A percentile compares a stretch with the other conserved stretches of the same genome.
Evolutionary conservation across 1,140 invertebrate species (phyloP).

Genomic region (Aphis gossypii): DNA sequence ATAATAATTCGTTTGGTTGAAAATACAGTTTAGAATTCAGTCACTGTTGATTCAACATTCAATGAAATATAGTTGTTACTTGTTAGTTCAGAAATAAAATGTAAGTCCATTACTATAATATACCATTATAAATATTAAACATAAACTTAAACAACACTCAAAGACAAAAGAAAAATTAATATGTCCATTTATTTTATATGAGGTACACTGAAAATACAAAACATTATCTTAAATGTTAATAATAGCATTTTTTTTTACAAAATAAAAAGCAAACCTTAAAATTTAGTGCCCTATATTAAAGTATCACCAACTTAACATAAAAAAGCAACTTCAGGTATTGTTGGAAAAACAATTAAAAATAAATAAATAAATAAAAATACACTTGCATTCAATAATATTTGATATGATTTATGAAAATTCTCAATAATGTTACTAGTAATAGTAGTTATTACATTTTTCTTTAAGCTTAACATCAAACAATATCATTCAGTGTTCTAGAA

Average conservation of each 20-base stretch:
- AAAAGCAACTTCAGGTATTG: background rate
- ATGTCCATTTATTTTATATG: background rate
- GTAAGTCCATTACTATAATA: background rate
- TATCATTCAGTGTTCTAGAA: background rate
- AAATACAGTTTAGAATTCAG: background rate
- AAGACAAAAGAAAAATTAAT: background rate
- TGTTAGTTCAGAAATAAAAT: background rate
- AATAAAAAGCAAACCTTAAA: conserved; percentile 26
- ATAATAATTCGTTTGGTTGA: background rate
- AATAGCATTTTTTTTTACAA: background rate
- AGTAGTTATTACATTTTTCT: background rate
- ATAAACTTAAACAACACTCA: background rate
- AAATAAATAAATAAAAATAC: background rate
- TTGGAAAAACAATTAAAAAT: background rate
- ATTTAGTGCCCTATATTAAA: background rate
- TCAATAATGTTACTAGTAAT: background rate
- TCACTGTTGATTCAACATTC: too few relatives aligned
- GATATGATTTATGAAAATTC: conserved; percentile 35
- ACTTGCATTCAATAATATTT: background rate
- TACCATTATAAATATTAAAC: background rate
- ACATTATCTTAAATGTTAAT: conserved; percentile 20
- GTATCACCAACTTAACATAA: background rate
- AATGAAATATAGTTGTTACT: too few relatives aligned
- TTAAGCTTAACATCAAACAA: background rate
- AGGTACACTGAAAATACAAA: conserved; percentile 21